These are phyloP conservation scores for Melinaea marsaeus DNA, from an alignment of 2,888 invertebrate genomes.

Conservation along the genomic window DNA sequence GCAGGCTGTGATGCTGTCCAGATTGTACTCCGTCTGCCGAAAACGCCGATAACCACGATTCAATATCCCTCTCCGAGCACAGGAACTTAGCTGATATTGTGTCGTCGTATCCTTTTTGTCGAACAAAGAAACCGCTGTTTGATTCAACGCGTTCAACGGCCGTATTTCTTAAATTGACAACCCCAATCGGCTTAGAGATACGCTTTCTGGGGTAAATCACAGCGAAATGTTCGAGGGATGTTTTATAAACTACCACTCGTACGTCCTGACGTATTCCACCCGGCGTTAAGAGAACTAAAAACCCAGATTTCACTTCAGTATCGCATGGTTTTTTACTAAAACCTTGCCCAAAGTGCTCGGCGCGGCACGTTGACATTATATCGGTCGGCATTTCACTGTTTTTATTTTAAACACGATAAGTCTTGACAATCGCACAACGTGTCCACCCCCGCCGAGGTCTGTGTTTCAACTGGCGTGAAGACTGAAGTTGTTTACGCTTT, in stretches of 20 bases:
- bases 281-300: conserved; percentile 77
- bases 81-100: conserved; percentile 78
- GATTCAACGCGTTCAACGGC: conserved; percentile 70
- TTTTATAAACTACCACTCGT: conserved; percentile 80
- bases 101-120: conserved; percentile 81
- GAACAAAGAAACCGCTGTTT: conserved; percentile 75
- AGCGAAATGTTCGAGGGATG: conserved; percentile 81
- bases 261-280: conserved; percentile 79
- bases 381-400: conserved; percentile 64
- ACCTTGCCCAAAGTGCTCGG: conserved; percentile 60
- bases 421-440: conserved; percentile 31
- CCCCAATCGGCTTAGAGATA: conserved; percentile 79
- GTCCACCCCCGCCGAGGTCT: conserved; percentile 34
- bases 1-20: conserved; percentile 75
- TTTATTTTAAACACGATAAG: conserved; percentile 35
- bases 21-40: conserved; percentile 65
- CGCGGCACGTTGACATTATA: conserved; percentile 53
- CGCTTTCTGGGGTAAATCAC: conserved; percentile 82
- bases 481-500: neutral
- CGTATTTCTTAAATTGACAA: conserved; percentile 80
- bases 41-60: conserved; percentile 79
- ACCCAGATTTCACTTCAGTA: conserved; percentile 81
- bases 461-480: conserved; percentile 43
- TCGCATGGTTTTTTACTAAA: conserved; percentile 57
- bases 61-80: conserved; percentile 77